phyloP scores from a whole-genome alignment of 2,113 vertebrate species.

The Cynoglossus semilaevis region DNA sequence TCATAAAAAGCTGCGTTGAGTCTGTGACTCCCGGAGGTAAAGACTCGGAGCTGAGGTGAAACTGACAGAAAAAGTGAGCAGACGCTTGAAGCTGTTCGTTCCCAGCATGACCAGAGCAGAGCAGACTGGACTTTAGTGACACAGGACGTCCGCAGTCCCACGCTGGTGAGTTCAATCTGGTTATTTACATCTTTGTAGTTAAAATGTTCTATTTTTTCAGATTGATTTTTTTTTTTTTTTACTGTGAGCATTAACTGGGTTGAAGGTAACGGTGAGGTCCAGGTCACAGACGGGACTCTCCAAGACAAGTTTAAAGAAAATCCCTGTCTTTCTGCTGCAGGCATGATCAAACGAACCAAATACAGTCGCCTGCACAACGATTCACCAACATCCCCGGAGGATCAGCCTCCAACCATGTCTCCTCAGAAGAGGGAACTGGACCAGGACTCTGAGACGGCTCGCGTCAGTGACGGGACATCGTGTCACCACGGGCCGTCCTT shows the following conservation, averaged over 20 bases:
- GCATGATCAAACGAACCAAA: slow-evolving; percentile 93
- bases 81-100: slow-evolving; percentile 26
- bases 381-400: slow-evolving; percentile 83
- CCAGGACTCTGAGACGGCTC: slow-evolving; percentile 66
- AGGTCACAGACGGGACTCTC: not conserved
- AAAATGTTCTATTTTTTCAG: too few relatives aligned
- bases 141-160: slow-evolving; percentile 36
- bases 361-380: slow-evolving; percentile 92
- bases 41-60: slow-evolving; percentile 34
- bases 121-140: slow-evolving; percentile 30
- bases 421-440: slow-evolving; percentile 49
- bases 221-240: slow-evolving; percentile 6
- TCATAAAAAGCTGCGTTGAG: slow-evolving; percentile 81
- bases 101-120: slow-evolving; percentile 26
- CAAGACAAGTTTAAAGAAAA: too few relatives aligned
- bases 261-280: too few relatives aligned
- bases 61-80: slow-evolving; percentile 23
- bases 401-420: slow-evolving; percentile 66
- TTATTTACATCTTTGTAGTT: not conserved
- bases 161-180: slow-evolving; percentile 55
- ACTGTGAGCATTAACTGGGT: too few relatives aligned
- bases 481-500: slow-evolving; percentile 74
- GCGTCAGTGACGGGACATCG: slow-evolving; percentile 66
- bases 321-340: slow-evolving; percentile 46
- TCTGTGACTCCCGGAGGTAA: slow-evolving; percentile 27